Base-by-base conservation (phyloP, 2,888 invertebrate species). In the Drosophila pullipes region DNA sequence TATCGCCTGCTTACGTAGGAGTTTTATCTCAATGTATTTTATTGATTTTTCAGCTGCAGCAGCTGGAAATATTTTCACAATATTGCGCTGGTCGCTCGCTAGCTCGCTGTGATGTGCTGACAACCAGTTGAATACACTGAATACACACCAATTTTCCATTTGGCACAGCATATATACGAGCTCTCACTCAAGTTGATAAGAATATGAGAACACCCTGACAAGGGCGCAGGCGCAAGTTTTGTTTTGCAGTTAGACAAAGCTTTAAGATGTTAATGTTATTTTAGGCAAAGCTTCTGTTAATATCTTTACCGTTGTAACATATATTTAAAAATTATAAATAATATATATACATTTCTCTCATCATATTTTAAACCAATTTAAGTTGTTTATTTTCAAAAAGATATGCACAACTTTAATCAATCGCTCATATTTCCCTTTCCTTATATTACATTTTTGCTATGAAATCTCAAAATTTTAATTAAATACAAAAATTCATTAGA, bases 51-150 rank as follows among this genome's bases (percentile, higher is more conserved):
- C 72, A 58, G n/a, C n/a, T 31, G 64, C 53, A 65, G 69, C 78
- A 70, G 78, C 68, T 81, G 72, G 69, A 69, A 59, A 18, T 76
- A 22, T 70, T n/a, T 41, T 50, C 74, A 49, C 65, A 59, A 49
- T 62, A 62, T 64, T 72, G 35, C 47, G 59, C 44, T 59, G 33
- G 44, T 41, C 55, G n/a, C 33, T 33, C n/a, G n/a, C 50, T 33
- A 16, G 9, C 22, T 47, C 13, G 22, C 41, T 41, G 11, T 65
- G 74, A 74, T 74, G 80, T 74, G 80, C 10, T 74, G 63, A 65
- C 89, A 84, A 85, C 85, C 82, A 85, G 85, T 90, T 85, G 91
- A 90, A 89, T 83, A 74, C 41, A 41, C 47, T 4, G 66, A 85
- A 79, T 88, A 78, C 66, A 67, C 54, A 41, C 25, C 55, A 59